These are phyloP conservation scores for Hephaestus fuliginosus DNA, from an alignment of 2,797 vertebrate species.

Conservation along the genomic window DNA sequence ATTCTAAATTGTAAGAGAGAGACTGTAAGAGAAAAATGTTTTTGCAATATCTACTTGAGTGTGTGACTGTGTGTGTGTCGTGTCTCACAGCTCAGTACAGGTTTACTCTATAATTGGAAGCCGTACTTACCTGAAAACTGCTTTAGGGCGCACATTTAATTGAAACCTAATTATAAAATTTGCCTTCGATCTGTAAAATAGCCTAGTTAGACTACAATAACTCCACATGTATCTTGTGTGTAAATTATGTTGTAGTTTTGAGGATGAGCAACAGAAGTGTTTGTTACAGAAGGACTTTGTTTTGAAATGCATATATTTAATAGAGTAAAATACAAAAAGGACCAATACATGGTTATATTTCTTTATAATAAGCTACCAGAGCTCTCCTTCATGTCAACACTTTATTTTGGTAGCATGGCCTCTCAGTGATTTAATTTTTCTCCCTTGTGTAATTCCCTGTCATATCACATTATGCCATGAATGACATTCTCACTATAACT, in stretches of 20 bases:
- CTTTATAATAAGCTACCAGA: slow-evolving; percentile 3
- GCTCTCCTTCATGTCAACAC: slow-evolving; percentile 3
- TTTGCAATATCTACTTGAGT: not conserved
- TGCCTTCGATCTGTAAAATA: slow-evolving; percentile 67
- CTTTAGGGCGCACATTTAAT: slow-evolving; percentile 71
- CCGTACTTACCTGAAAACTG: slow-evolving; percentile 64
- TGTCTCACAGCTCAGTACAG: slow-evolving; percentile 28
- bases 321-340: slow-evolving; percentile 17
- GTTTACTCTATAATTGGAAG: slow-evolving; percentile 65
- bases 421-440: slow-evolving; percentile 54
- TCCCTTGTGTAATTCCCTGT: slow-evolving; percentile 61
- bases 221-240: not conserved
- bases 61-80: slow-evolving; percentile 11
- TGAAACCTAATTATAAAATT: slow-evolving; percentile 74
- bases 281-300: not conserved
- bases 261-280: not conserved
- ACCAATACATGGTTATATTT: slow-evolving; percentile 9
- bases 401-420: slow-evolving; percentile 34
- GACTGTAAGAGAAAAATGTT: no score
- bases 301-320: slow-evolving; percentile 18
- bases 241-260: slow-evolving; percentile 1
- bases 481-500: slow-evolving; percentile 54
- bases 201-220: slow-evolving; percentile 62
- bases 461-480: slow-evolving; percentile 66
- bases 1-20: no score